Conservation (phyloP, 2,797 vertebrate species). For the Petrocephalus schoutedeni region DNA sequence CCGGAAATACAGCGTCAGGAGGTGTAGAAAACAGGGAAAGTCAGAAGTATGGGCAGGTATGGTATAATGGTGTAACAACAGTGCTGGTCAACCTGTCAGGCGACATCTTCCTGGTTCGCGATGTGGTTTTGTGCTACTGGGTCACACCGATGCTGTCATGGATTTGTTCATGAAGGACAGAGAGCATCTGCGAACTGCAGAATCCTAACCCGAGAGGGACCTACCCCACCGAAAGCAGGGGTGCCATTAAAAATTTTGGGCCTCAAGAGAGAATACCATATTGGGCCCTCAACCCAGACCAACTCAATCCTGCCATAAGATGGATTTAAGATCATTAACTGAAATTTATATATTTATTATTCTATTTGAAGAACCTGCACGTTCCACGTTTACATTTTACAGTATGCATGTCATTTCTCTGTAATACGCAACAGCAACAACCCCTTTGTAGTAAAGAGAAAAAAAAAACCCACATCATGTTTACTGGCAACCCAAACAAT, state of each 20-base stretch:
- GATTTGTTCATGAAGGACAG: background rate
- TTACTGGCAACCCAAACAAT: background rate
- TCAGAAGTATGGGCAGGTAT: background rate
- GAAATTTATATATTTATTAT: background rate
- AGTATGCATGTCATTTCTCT: constrained; percentile 12
- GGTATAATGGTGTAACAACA: background rate
- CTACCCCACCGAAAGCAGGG: background rate
- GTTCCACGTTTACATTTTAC: background rate
- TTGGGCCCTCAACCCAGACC: background rate
- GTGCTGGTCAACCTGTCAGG: background rate
- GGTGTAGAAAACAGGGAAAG: background rate
- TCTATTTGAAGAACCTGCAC: background rate
- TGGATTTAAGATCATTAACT: background rate
- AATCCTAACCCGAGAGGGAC: too few relatives aligned
- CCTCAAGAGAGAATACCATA: too few relatives aligned
- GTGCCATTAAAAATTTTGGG: background rate
- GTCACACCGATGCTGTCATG: background rate
- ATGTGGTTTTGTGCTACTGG: constrained; percentile 20
- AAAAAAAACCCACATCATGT: background rate
- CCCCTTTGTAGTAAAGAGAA: background rate
- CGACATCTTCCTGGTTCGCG: background rate
- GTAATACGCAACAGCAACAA: constrained; percentile 9
- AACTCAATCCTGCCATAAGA: background rate
- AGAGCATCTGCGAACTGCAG: background rate
- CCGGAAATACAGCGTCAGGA: background rate